phyloP scores from a whole-genome alignment of 2,888 invertebrate species.

The Julus scanicus region DNA sequence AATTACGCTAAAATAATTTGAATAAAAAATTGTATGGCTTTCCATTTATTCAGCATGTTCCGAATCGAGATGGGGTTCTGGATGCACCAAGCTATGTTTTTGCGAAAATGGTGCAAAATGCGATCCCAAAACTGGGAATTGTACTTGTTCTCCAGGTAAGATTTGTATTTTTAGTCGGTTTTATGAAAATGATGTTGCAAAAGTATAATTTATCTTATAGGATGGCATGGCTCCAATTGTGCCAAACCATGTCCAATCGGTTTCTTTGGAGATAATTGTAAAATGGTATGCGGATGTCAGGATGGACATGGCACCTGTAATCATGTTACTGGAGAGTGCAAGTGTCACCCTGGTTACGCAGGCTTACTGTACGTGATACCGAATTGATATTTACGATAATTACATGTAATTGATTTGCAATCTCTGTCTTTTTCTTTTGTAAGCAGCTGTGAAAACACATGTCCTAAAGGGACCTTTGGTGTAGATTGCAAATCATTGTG shows the following conservation, averaged over 20 bases:
- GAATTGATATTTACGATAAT: neutral
- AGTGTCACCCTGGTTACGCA: conserved; percentile 64
- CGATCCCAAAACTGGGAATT: conserved; percentile 71
- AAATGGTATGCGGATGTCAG: conserved; percentile 58
- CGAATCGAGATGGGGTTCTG: conserved; percentile 51
- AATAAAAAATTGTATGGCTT: too few species aligned
- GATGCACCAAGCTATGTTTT: conserved; percentile 65
- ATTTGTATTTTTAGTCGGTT: conserved; percentile 70
- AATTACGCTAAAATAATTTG: conserved; percentile 67
- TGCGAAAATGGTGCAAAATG: conserved; percentile 62
- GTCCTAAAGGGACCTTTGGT: conserved; percentile 61
- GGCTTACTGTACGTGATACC: conserved; percentile 47
- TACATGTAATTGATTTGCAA: neutral
- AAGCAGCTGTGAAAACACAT: conserved; percentile 56
- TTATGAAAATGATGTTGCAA: conserved; percentile 25
- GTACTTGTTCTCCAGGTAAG: conserved; percentile 90
- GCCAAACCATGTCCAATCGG: conserved; percentile 68
- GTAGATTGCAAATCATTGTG: conserved; percentile 64
- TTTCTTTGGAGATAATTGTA: conserved; percentile 68
- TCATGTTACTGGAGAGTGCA: conserved; percentile 62
- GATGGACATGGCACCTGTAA: conserved; percentile 64
- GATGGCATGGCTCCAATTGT: conserved; percentile 62
- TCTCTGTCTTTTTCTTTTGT: neutral
- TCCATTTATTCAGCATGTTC: conserved; percentile 52
- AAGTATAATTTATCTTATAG: conserved; percentile 54